Conservation (phyloP, 2,113 vertebrate species). For the Xiphophorus hellerii region DNA sequence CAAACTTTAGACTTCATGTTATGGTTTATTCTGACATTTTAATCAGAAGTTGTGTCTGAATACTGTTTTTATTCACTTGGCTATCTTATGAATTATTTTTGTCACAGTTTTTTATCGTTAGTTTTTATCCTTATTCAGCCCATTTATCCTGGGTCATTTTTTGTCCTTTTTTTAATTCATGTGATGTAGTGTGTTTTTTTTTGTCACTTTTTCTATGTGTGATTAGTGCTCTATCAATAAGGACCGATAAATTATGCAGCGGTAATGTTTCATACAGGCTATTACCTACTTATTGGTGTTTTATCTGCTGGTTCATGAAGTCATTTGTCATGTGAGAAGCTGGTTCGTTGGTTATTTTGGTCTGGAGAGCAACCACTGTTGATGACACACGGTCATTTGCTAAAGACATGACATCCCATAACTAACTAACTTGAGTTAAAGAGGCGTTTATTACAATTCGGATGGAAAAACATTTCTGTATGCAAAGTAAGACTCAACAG, state of each 20-base stretch:
- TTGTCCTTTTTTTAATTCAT: no score
- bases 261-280: not conserved
- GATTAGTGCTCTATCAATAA: not conserved
- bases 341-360: not conserved
- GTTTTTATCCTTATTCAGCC: no score
- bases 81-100: no score
- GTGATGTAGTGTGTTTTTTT: no score
- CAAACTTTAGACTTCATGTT: not conserved
- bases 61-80: not conserved
- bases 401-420: not conserved
- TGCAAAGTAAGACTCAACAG: slow-evolving; percentile 28
- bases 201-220: no score
- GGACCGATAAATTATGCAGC: not conserved
- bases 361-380: not conserved
- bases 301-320: slow-evolving; percentile 9
- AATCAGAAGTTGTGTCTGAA: not conserved
- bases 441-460: not conserved
- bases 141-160: no score
- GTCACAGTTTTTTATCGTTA: no score
- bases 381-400: not conserved
- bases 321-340: not conserved
- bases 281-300: not conserved
- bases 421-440: slow-evolving; percentile 4
- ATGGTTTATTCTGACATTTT: not conserved
- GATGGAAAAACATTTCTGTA: slow-evolving; percentile 18